These are phyloP conservation scores for Cephus pulcher DNA, from an alignment of 2,888 invertebrate species.

Conservation along the genomic window DNA sequence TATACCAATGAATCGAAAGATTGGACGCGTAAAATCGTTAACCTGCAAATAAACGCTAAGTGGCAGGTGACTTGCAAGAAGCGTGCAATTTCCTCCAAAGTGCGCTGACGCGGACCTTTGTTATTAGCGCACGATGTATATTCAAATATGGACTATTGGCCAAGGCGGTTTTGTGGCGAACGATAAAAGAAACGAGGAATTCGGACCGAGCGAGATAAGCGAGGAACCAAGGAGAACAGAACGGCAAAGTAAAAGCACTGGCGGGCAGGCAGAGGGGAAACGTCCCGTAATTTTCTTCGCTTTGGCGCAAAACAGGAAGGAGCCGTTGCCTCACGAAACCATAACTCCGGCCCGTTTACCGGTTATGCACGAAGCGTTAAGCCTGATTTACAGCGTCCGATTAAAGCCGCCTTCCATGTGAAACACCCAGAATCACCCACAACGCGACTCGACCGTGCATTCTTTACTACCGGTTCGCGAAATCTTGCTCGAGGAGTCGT, in stretches of 20 bases:
- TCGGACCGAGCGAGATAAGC: background rate
- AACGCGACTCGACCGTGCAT: background rate
- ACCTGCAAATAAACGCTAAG: conserved; percentile 25
- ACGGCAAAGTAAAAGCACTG: conserved; percentile 11
- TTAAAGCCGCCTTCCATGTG: conserved; percentile 39
- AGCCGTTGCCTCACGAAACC: conserved; percentile 40
- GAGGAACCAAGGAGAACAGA: conserved; percentile 8
- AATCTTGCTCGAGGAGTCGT: background rate
- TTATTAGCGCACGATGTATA: background rate
- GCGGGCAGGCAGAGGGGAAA: background rate
- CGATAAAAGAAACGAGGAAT: background rate
- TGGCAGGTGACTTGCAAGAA: background rate
- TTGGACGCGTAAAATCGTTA: conserved; percentile 27
- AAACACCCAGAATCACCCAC: conserved; percentile 16
- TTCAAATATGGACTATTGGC: background rate
- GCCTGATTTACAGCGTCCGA: conserved; percentile 38
- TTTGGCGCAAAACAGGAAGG: conserved; percentile 29
- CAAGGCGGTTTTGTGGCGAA: background rate
- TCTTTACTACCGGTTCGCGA: background rate
- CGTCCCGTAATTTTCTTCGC: conserved; percentile 16
- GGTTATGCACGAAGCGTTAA: conserved; percentile 42
- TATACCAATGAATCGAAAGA: no score
- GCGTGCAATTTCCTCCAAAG: background rate
- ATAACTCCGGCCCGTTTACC: conserved; percentile 40
- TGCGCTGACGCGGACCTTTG: background rate